These are phyloP conservation scores for Hippopotamus amphibius DNA, from an alignment of 2,113 vertebrate genomes.

Conservation along the genomic window DNA sequence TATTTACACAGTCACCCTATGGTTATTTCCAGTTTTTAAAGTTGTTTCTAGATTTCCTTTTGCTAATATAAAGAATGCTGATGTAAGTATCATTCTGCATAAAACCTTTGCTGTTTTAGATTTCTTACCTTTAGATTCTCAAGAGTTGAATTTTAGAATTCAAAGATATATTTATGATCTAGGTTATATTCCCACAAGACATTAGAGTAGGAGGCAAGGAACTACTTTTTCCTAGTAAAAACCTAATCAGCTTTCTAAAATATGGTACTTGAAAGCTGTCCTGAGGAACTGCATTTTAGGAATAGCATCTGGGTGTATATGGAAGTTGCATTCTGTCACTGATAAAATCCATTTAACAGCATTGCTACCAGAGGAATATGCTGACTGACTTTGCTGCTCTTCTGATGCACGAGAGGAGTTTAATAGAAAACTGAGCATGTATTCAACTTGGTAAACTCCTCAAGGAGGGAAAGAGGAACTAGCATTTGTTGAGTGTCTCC, in stretches of 20 bases:
- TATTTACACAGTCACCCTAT: not conserved
- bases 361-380: not conserved
- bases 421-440: not conserved
- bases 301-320: not conserved
- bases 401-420: not conserved
- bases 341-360: not conserved
- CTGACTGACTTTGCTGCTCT: not conserved
- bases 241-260: not conserved
- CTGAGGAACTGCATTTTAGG: not conserved
- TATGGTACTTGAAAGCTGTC: not conserved
- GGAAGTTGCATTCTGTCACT: not conserved
- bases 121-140: not conserved
- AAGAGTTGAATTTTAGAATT: not conserved
- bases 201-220: conserved; percentile 12
- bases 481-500: not conserved
- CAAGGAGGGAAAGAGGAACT: not conserved
- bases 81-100: not conserved
- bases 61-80: not conserved
- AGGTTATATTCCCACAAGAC: not conserved
- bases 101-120: conserved; percentile 6
- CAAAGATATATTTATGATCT: not conserved
- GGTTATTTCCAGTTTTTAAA: conserved; percentile 45
- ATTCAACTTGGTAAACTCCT: conserved; percentile 20
- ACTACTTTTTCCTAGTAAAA: conserved; percentile 34
- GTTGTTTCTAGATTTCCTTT: conserved; percentile 16